Evolutionary conservation across 1,140 invertebrate genomes (phyloP).

Genomic region (Sogatella furcifera): DNA sequence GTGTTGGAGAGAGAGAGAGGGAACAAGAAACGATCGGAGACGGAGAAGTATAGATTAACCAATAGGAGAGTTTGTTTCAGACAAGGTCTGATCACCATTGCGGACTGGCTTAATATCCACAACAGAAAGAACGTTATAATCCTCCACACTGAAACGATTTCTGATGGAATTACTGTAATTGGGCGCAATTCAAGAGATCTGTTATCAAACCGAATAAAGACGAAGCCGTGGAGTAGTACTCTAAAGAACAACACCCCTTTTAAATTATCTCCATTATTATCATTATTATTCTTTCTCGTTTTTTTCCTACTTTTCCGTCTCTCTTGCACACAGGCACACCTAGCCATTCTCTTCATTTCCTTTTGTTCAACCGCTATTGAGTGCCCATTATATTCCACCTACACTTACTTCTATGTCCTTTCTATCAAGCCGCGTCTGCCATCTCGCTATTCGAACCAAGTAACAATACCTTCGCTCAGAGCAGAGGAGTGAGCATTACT

Average conservation of each 20-base stretch:
- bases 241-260: not conserved
- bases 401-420: too few relatives aligned
- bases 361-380: not conserved
- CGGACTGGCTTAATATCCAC: too few relatives aligned
- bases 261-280: slow-evolving; percentile 4
- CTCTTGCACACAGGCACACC: not conserved
- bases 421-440: too few relatives aligned
- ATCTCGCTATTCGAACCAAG: too few relatives aligned
- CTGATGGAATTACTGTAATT: slow-evolving; percentile 1
- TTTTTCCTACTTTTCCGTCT: not conserved
- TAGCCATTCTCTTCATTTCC: not conserved
- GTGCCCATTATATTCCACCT: too few relatives aligned
- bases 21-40: too few relatives aligned
- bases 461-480: too few relatives aligned
- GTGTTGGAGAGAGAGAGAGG: too few relatives aligned
- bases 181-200: not conserved
- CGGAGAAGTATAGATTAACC: too few relatives aligned
- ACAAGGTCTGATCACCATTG: too few relatives aligned
- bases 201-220: not conserved
- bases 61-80: too few relatives aligned
- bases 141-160: not conserved
- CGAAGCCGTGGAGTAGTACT: not conserved
- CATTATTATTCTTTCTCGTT: not conserved
- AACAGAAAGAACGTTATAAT: not conserved
- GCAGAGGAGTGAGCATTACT: too few relatives aligned